Evolutionary conservation across 2,797 vertebrate genomes (phyloP).

Genomic region (Pseudochaenichthys georgianus): DNA sequence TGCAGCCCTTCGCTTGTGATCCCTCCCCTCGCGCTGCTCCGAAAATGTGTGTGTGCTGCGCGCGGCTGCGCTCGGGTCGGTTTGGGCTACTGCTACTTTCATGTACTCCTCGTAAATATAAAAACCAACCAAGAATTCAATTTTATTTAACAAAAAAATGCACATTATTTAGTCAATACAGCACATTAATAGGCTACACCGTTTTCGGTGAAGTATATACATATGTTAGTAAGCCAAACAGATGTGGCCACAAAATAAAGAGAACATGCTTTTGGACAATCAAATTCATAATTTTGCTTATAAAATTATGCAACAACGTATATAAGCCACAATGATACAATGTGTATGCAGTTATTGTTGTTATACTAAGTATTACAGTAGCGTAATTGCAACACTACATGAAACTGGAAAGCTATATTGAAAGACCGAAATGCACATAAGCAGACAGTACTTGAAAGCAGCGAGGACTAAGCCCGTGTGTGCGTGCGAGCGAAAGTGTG

Average conservation of each 20-base stretch:
- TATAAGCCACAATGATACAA: too few species aligned
- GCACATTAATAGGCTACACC: rapidly evolving
- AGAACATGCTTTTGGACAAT: not conserved
- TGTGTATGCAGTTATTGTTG: not conserved
- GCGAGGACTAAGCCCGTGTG: conserved; percentile 26
- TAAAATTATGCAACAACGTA: not conserved
- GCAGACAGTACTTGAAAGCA: conserved; percentile 51
- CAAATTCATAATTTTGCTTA: too few species aligned
- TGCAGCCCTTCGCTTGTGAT: conserved; percentile 73
- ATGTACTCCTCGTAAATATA: conserved; percentile 34
- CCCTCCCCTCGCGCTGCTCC: conserved; percentile 68
- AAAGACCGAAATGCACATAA: not conserved
- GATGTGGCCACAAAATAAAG: not conserved
- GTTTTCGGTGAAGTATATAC: rapidly evolving
- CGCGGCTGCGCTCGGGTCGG: conserved; percentile 25
- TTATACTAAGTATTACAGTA: not conserved
- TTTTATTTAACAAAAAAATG: not conserved
- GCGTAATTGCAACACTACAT: not conserved
- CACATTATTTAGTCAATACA: rapidly evolving
- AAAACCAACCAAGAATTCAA: rapidly evolving
- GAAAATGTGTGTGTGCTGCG: conserved; percentile 29
- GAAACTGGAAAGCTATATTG: not conserved
- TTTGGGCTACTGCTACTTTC: conserved; percentile 52
- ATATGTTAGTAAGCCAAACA: not conserved
- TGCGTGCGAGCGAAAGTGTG: conserved; percentile 31